Evolutionary conservation across 2,888 invertebrate species (phyloP), one percentile per base, ranked within the genome.

Genomic region (Diaprepes abbreviatus): DNA sequence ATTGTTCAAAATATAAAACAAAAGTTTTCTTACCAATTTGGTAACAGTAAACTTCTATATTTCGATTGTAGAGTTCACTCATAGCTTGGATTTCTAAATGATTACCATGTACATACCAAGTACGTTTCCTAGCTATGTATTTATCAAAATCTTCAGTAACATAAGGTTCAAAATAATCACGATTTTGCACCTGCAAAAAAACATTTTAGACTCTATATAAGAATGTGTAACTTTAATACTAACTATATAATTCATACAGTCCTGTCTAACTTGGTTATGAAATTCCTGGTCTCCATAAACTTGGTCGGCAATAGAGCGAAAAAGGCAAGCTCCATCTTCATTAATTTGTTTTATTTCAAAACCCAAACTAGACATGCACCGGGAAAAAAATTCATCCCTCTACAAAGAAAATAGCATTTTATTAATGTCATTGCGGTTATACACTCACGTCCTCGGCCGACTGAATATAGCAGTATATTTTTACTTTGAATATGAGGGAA

Each of bases 171-270:
- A 93, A 96, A 80, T 93, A 94, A 81, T 95, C 95, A 43, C 90
- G 89, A 85, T 96, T 96, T 82, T 93, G 90, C 63, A 90, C 90
- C 93, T 94, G 79, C 28, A 85, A 81, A 74, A 28, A 24, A 17
- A 21, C 43, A 54, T 16, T 60, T 33, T 16, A 17, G 21, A 54
- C 17, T 19, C 2, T 17, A 36, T n/a, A n/a, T n/a, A 21, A 36
- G 1, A 2, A 0, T n/a, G 17, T 14, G 10, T n/a, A 17, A 1
- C 1, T 19, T 19, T 7, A 17, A 54, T 38, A 84, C 89, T 87
- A 84, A 94, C 94, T 86, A 96, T 93, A 79, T 96, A 95, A 84
- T 96, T 94, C 91, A 95, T 93, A 80, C 95, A 95, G 78, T 93
- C 90, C 78, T 92, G 90, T 36, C 95, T 87, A 14, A 95, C 93